Evolutionary conservation across 2,113 vertebrate genomes (phyloP).

Genomic region (Uria lomvia): DNA sequence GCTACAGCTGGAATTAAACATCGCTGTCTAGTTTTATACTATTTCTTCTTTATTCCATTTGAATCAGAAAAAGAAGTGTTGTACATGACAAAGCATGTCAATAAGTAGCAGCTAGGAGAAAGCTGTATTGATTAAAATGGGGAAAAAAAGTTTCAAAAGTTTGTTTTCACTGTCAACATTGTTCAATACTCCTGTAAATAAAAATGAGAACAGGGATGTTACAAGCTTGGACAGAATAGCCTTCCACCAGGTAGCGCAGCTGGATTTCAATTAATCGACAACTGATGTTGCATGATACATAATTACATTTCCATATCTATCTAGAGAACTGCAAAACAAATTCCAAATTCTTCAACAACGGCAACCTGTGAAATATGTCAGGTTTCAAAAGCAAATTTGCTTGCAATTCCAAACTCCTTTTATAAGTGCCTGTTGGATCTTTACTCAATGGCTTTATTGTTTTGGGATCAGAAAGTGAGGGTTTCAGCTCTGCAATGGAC

Average conservation of each 20-base stretch:
- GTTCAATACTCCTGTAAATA: background rate
- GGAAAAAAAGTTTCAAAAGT: background rate
- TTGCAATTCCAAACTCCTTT: background rate
- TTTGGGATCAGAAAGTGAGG: background rate
- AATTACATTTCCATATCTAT: background rate
- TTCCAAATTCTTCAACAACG: background rate
- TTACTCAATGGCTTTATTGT: conserved; percentile 27
- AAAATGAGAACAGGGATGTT: background rate
- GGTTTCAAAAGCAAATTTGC: background rate
- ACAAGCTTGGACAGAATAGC: background rate
- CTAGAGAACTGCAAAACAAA: background rate
- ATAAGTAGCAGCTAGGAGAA: background rate
- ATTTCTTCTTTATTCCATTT: background rate
- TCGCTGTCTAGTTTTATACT: background rate
- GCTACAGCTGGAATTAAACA: background rate
- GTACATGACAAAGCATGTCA: background rate
- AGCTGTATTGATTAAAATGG: background rate
- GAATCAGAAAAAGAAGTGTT: background rate
- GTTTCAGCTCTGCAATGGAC: background rate
- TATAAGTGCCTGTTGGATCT: background rate
- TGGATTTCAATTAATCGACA: background rate
- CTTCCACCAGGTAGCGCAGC: background rate
- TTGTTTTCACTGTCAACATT: background rate
- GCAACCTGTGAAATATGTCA: background rate
- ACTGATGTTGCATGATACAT: background rate